These are phyloP conservation scores for Huso huso DNA, from an alignment of 2,797 vertebrate species.

Conservation along the genomic window DNA sequence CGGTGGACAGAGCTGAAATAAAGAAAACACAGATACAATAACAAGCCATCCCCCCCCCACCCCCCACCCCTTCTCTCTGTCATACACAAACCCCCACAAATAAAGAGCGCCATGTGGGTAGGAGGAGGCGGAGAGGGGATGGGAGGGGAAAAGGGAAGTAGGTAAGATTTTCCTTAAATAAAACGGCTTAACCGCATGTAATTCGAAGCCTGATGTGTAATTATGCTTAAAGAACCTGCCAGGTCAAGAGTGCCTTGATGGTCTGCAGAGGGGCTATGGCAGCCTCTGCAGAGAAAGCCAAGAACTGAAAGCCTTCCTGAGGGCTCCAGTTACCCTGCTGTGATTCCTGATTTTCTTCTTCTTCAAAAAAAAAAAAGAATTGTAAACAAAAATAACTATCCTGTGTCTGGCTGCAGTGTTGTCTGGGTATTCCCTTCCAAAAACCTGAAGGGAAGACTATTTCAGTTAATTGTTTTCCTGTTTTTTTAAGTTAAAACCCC, in stretches of 20 bases:
- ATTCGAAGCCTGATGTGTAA: conserved; percentile 15
- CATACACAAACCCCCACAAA: conserved; percentile 8
- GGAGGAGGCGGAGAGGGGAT: background rate
- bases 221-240: conserved; percentile 8
- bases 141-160: conserved; percentile 15
- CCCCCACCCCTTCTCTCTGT: background rate
- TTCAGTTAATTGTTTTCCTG: background rate
- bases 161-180: conserved; percentile 28
- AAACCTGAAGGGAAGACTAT: too few relatives aligned
- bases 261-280: conserved; percentile 22
- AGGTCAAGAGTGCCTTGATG: conserved; percentile 27
- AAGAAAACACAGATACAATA: background rate
- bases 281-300: background rate
- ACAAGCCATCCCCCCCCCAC: background rate
- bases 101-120: conserved; percentile 5
- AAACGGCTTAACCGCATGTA: conserved; percentile 18
- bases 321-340: background rate
- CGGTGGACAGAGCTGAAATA: background rate
- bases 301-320: background rate
- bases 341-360: background rate
- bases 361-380: background rate
- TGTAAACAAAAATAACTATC: too few relatives aligned
- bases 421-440: too few relatives aligned
- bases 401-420: too few relatives aligned
- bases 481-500: conserved; percentile 2